Conservation (phyloP, 2,797 vertebrate species). For the Sebastes taczanowskii region DNA sequence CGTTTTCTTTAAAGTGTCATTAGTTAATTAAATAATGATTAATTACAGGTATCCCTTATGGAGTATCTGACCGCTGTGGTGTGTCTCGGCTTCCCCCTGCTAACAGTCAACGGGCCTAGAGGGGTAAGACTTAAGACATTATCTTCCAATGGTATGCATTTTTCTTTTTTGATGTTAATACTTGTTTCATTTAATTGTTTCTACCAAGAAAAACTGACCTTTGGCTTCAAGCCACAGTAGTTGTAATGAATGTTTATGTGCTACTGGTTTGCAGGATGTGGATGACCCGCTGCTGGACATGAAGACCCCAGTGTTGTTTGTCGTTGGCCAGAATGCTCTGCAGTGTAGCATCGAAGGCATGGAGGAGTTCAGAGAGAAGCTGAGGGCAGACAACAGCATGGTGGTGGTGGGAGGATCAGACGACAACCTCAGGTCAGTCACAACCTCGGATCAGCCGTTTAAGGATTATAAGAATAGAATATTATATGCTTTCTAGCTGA, state of each 20-base stretch:
- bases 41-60: slow-evolving; percentile 93
- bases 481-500: not conserved
- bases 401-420: slow-evolving; percentile 97
- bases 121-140: slow-evolving; percentile 85
- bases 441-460: rapidly evolving
- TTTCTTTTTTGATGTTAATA: not conserved
- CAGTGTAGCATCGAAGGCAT: slow-evolving; percentile 93
- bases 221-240: not conserved
- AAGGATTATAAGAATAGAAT: not conserved
- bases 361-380: slow-evolving; percentile 97
- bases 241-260: not conserved
- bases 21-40: not conserved
- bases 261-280: slow-evolving; percentile 85
- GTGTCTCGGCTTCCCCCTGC: slow-evolving; percentile 94
- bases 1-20: rapidly evolving
- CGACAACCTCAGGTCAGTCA: slow-evolving; percentile 91
- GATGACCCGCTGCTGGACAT: slow-evolving; percentile 97
- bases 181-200: not conserved
- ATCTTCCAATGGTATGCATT: not conserved
- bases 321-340: slow-evolving; percentile 94
- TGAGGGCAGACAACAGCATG: slow-evolving; percentile 95
- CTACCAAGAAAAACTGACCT: not conserved
- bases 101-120: slow-evolving; percentile 92
- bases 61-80: slow-evolving; percentile 95
- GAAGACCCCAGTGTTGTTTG: slow-evolving; percentile 97